Conservation (phyloP, 2,888 invertebrate species). For the Lepidonotus clava region DNA sequence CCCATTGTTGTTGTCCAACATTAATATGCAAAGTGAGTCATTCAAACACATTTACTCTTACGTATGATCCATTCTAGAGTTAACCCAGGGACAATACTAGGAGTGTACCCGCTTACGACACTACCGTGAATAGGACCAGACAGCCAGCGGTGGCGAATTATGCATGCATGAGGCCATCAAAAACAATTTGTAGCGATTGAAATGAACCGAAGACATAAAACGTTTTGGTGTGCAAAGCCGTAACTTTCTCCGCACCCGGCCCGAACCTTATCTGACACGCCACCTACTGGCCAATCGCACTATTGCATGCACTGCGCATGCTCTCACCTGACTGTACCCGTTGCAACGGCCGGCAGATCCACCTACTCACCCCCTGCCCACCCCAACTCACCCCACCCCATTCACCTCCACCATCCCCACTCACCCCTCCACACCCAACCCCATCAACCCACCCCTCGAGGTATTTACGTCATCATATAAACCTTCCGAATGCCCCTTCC, state of each 20-base stretch:
- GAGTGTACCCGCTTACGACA: not conserved
- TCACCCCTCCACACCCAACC: constrained; percentile 5
- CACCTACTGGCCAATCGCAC: constrained; percentile 37
- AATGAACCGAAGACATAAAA: constrained; percentile 48
- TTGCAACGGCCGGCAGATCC: not conserved
- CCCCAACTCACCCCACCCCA: not conserved
- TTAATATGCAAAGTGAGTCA: too few species aligned
- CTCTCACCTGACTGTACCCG: constrained; percentile 39
- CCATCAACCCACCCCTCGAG: not conserved
- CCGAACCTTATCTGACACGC: constrained; percentile 5
- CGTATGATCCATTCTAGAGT: not conserved
- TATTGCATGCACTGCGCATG: constrained; percentile 33
- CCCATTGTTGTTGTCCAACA: too few species aligned
- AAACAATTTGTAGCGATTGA: constrained; percentile 38
- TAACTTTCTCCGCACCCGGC: not conserved
- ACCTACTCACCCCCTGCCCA: not conserved
- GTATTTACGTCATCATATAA: constrained; percentile 13
- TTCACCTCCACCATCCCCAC: not conserved
- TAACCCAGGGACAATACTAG: not conserved
- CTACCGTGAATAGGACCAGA: not conserved
- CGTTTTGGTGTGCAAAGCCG: constrained; percentile 34
- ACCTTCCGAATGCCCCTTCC: too few species aligned
- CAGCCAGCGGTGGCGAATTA: not conserved
- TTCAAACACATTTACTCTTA: not conserved
- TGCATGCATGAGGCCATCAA: constrained; percentile 2